phyloP scores from a whole-genome alignment of 1,140 invertebrate species.

The Delia radicum region DNA sequence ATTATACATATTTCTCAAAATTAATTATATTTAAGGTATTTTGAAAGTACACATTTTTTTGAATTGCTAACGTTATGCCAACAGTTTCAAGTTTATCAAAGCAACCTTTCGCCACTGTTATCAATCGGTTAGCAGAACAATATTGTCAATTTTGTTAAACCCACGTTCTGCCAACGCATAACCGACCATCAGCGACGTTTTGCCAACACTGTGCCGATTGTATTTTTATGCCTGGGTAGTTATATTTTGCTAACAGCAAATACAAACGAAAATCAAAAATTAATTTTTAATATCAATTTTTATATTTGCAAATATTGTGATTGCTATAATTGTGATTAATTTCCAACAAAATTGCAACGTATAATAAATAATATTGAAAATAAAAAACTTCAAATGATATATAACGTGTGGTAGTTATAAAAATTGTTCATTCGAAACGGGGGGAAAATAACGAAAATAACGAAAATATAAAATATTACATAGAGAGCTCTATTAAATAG shows the following conservation, averaged over 20 bases:
- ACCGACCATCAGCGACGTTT: too few species aligned
- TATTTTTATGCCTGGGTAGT: too few species aligned
- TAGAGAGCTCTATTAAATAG: slow-evolving; percentile 27
- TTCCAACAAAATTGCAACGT: neutral
- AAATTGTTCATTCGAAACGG: neutral
- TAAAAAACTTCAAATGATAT: neutral
- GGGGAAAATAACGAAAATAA: neutral
- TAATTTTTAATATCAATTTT: neutral
- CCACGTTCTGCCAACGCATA: too few species aligned
- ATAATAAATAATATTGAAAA: neutral
- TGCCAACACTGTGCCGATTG: too few species aligned
- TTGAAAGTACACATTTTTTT: too few species aligned
- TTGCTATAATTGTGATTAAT: slow-evolving; percentile 15
- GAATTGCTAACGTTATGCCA: too few species aligned
- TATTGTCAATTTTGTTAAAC: too few species aligned
- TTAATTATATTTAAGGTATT: too few species aligned
- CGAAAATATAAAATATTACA: slow-evolving; percentile 10
- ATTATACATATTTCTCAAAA: too few species aligned
- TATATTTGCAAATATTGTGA: slow-evolving; percentile 11
- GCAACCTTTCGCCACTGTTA: too few species aligned
- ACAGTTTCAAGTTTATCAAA: too few species aligned
- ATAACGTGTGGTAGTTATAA: neutral
- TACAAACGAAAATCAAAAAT: neutral
- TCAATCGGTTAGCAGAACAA: too few species aligned
- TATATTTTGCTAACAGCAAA: neutral